Percentiles rank a stretch among this genome's conserved stretches.
phyloP scores from a whole-genome alignment of 2,113 vertebrate species.

The Sardina pilchardus region DNA sequence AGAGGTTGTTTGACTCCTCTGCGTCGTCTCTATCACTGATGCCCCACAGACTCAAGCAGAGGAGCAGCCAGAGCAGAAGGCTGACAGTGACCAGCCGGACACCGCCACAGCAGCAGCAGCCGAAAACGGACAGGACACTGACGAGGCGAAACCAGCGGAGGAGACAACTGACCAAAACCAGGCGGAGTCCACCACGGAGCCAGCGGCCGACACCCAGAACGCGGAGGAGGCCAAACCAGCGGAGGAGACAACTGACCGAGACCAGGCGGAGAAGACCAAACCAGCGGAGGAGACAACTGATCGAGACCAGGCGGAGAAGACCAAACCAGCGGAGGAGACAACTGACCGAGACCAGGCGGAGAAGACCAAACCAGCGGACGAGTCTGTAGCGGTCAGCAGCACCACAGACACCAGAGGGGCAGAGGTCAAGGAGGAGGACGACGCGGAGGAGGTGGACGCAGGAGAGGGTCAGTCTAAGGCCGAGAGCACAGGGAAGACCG shows the following conservation, averaged over 20 bases:
- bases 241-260: no score
- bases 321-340: constrained; percentile 48
- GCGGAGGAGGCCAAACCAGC: constrained; percentile 53
- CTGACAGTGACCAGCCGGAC: background rate
- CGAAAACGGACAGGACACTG: no score
- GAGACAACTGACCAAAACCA: no score
- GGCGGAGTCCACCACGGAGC: background rate
- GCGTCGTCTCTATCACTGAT: background rate
- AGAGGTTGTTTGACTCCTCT: background rate
- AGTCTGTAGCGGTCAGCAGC: constrained; percentile 21
- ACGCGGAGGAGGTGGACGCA: constrained; percentile 13
- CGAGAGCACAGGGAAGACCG: constrained; percentile 39
- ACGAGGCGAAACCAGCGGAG: no score
- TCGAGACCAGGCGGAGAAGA: no score
- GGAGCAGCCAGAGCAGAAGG: background rate
- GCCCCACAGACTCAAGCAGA: background rate
- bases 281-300: no score
- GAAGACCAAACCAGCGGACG: constrained; percentile 49
- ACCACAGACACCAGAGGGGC: constrained; percentile 22
- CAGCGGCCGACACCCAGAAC: background rate
- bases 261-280: constrained; percentile 55
- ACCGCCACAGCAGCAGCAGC: background rate
- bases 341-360: no score
- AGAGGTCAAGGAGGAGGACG: constrained; percentile 23
- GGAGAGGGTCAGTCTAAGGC: constrained; percentile 1